Conservation (phyloP, 2,797 vertebrate species). For the Leptoclinus maculatus region DNA sequence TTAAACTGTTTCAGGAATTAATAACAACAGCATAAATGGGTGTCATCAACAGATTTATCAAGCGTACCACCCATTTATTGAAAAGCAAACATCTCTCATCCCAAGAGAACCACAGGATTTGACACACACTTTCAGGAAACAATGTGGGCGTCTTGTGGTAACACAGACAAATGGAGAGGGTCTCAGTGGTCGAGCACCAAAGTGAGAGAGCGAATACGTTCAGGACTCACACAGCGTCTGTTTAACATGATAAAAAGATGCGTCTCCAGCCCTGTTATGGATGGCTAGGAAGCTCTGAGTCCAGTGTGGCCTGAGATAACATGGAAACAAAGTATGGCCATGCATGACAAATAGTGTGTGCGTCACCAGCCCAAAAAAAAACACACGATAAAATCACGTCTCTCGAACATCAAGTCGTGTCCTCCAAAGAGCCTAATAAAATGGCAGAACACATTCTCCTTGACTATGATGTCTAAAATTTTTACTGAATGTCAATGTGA, state of each 20-base stretch:
- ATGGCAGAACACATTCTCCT: conserved; percentile 5
- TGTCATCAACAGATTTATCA: conserved; percentile 3
- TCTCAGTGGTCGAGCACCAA: conserved; percentile 54
- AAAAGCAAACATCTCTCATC: conserved; percentile 35
- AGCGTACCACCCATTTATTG: conserved; percentile 34
- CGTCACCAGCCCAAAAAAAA: conserved; percentile 29
- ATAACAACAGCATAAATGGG: conserved; percentile 6
- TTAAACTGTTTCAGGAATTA: background rate
- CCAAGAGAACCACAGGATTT: conserved; percentile 16
- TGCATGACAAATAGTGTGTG: conserved; percentile 59
- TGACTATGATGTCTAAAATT: background rate
- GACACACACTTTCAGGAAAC: conserved; percentile 38
- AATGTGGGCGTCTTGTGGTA: conserved; percentile 35
- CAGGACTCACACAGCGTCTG: conserved; percentile 38
- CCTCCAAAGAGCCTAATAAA: conserved; percentile 39
- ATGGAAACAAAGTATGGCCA: conserved; percentile 36
- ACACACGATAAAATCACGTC: conserved; percentile 18
- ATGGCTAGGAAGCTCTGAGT: conserved; percentile 48
- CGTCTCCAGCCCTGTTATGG: conserved; percentile 47
- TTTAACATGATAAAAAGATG: conserved; percentile 57
- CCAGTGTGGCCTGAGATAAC: conserved; percentile 66
- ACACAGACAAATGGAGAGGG: conserved; percentile 42
- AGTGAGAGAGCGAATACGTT: conserved; percentile 53
- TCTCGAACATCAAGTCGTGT: conserved; percentile 32
- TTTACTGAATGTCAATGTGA: conserved; percentile 40